Evolutionary conservation across 2,113 vertebrate species (phyloP).

Genomic region (Myxocyprinus asiaticus): DNA sequence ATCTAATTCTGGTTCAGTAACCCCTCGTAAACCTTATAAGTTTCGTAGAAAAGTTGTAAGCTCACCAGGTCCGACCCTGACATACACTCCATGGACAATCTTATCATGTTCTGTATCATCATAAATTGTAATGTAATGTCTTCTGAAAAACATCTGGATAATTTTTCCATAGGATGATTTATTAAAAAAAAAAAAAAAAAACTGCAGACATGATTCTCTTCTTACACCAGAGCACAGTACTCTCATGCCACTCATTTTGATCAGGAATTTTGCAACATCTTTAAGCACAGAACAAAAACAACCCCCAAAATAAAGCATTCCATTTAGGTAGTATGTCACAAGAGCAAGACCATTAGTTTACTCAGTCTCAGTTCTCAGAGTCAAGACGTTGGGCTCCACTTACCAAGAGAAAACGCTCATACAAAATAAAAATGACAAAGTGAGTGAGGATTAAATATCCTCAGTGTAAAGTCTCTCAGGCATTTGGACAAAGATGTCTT

Average conservation of each 20-base stretch:
- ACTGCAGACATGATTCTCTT: constrained; percentile 44
- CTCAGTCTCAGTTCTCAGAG: constrained; percentile 6
- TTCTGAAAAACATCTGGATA: not conserved
- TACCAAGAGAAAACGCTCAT: constrained; percentile 57
- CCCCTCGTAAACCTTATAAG: no score
- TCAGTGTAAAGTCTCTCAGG: constrained; percentile 42
- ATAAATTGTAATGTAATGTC: not conserved
- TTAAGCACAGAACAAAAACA: constrained; percentile 61
- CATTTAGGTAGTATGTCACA: constrained; percentile 6
- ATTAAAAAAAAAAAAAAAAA: constrained; percentile 61
- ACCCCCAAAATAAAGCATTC: not conserved
- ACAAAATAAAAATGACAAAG: constrained; percentile 47
- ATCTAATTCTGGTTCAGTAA: no score
- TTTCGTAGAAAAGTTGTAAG: no score
- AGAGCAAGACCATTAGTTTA: not conserved
- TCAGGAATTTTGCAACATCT: constrained; percentile 68
- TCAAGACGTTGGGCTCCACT: constrained; percentile 64
- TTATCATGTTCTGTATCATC: no score
- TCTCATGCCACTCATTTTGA: constrained; percentile 59
- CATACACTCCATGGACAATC: no score
- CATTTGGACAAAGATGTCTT: constrained; percentile 42
- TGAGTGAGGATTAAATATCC: constrained; percentile 44
- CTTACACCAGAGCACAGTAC: constrained; percentile 55
- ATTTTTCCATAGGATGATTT: constrained; percentile 48
- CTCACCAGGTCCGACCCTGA: not conserved